Evolutionary conservation across 1,140 invertebrate genomes (phyloP).

Genomic region (silkworm (Bombyx mori)): DNA sequence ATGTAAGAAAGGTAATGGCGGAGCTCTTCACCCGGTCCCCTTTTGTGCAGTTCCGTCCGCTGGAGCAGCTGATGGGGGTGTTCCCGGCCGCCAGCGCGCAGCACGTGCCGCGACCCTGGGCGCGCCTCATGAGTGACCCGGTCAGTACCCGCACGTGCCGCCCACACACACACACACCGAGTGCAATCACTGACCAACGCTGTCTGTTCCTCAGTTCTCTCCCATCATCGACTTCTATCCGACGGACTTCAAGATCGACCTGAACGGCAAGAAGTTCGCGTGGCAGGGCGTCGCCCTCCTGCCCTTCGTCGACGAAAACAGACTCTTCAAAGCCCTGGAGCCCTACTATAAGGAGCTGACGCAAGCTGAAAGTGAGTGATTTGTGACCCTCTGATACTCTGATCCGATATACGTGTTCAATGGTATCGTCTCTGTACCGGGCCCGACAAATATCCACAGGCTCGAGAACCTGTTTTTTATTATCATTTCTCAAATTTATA

Average conservation of each 20-base stretch:
- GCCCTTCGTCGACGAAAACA: conserved; percentile 96
- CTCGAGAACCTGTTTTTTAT: too few relatives aligned
- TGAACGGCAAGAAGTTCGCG: conserved; percentile 99
- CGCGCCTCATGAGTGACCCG: conserved; percentile 92
- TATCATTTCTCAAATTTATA: too few relatives aligned
- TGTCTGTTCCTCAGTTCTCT: conserved; percentile 79
- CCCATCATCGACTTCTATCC: conserved; percentile 99
- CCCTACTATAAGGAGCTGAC: conserved; percentile 86
- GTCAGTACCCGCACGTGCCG: conserved; percentile 70
- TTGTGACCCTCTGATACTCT: too few relatives aligned
- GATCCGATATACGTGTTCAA: too few relatives aligned
- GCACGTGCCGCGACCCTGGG: conserved; percentile 95
- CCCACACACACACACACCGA: too few relatives aligned
- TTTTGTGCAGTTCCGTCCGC: conserved; percentile 86
- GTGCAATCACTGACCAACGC: too few relatives aligned
- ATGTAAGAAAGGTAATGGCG: too few relatives aligned
- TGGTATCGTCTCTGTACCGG: too few relatives aligned
- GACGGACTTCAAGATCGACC: conserved; percentile 97
- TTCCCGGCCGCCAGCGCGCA: conserved; percentile 97
- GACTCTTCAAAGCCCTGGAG: conserved; percentile 90
- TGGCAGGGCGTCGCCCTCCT: conserved; percentile 99
- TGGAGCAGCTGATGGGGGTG: conserved; percentile 99
- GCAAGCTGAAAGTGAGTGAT: conserved; percentile 80
- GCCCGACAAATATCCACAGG: too few relatives aligned
- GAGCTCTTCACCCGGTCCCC: too few relatives aligned